phyloP scores from a whole-genome alignment of 1,140 invertebrate species.

The Ceratitis capitata region DNA sequence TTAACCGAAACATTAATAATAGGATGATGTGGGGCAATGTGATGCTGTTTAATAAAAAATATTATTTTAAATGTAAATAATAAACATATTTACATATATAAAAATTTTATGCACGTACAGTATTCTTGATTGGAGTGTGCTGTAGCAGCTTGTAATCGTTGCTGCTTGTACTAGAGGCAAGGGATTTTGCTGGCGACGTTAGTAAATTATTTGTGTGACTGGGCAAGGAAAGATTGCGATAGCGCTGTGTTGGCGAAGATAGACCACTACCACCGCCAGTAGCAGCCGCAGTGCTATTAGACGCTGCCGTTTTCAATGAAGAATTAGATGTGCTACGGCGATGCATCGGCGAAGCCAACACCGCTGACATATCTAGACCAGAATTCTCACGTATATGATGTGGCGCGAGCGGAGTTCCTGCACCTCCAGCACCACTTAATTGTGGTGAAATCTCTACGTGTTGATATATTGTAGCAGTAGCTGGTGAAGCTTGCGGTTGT shows the following conservation, averaged over 20 bases:
- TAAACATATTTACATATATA: background rate
- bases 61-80: too few species aligned
- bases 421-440: constrained; percentile 46
- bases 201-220: constrained; percentile 47
- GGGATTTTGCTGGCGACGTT: constrained; percentile 47
- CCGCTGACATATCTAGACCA: constrained; percentile 38
- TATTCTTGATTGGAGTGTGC: constrained; percentile 57
- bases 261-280: background rate
- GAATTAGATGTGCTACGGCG: constrained; percentile 47
- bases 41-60: constrained; percentile 38
- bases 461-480: constrained; percentile 62
- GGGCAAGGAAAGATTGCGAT: constrained; percentile 54
- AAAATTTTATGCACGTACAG: constrained; percentile 16
- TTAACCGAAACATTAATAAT: constrained; percentile 61
- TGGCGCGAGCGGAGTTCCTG: constrained; percentile 43
- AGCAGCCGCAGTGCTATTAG: constrained; percentile 38
- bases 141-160: constrained; percentile 49
- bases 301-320: constrained; percentile 42
- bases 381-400: constrained; percentile 39
- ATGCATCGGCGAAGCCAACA: constrained; percentile 54
- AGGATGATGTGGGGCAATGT: constrained; percentile 43
- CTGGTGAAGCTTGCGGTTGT: constrained; percentile 62
- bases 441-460: constrained; percentile 47
- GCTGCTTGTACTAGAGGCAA: constrained; percentile 46
- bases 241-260: constrained; percentile 46